Conservation (phyloP, 2,888 invertebrate species). For the Gnatocerus cornutus region DNA sequence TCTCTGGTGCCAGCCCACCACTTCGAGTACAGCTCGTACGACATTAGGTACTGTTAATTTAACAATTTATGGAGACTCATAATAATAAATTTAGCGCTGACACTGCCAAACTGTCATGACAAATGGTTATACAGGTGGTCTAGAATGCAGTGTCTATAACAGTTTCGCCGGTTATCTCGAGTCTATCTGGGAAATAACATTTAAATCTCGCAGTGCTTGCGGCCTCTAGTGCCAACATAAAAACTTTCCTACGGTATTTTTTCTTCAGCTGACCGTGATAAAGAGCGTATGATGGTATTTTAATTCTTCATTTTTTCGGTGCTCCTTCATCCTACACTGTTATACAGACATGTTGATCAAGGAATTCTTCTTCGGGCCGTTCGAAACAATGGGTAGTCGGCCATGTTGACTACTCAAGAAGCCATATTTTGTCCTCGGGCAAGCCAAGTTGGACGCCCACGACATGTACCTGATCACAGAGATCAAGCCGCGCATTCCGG, state of each 20-base stretch:
- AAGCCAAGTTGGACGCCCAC: slow-evolving; percentile 67
- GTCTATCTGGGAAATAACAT: slow-evolving; percentile 3
- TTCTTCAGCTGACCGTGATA: slow-evolving; percentile 17
- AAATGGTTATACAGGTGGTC: not conserved
- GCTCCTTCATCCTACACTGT: slow-evolving; percentile 46
- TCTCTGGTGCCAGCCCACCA: slow-evolving; percentile 72
- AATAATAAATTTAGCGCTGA: not conserved
- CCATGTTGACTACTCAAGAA: slow-evolving; percentile 72
- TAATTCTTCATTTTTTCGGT: slow-evolving; percentile 35
- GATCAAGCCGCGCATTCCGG: slow-evolving; percentile 59
- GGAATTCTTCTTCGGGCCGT: slow-evolving; percentile 52
- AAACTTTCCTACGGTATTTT: slow-evolving; percentile 6
- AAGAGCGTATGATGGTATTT: slow-evolving; percentile 37
- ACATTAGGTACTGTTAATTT: slow-evolving; percentile 64
- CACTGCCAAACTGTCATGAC: not conserved
- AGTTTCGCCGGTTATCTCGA: too few relatives aligned
- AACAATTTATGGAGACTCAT: not conserved
- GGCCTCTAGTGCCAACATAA: not conserved
- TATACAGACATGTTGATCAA: slow-evolving; percentile 45
- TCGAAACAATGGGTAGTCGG: slow-evolving; percentile 67
- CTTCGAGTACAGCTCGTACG: slow-evolving; percentile 71
- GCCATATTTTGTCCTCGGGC: slow-evolving; percentile 70
- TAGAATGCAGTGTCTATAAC: too few relatives aligned
- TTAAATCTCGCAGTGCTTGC: slow-evolving; percentile 11
- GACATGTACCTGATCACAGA: slow-evolving; percentile 67